These are phyloP conservation scores for Meteorus colon DNA, from an alignment of 2,888 invertebrate species.

Conservation along the genomic window DNA sequence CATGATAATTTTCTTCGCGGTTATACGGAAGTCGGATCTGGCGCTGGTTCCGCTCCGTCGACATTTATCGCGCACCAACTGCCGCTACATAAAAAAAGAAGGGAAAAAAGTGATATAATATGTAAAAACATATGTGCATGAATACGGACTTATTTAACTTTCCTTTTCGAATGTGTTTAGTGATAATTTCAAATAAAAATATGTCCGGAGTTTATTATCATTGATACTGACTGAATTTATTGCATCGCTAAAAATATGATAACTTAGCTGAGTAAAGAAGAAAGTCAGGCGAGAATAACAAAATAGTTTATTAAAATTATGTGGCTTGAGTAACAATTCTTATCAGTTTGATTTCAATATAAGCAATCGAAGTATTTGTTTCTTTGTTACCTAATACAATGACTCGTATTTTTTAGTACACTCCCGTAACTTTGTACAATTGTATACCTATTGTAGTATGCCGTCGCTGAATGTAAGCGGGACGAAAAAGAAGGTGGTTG, in stretches of 20 bases:
- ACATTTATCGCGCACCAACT: slow-evolving; percentile 31
- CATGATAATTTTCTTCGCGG: slow-evolving; percentile 32
- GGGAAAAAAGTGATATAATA: neutral
- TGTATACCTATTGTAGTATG: slow-evolving; percentile 69
- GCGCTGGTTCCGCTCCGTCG: slow-evolving; percentile 37
- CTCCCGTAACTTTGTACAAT: slow-evolving; percentile 20
- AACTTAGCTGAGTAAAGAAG: neutral
- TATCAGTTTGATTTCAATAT: slow-evolving; percentile 15
- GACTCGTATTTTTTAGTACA: slow-evolving; percentile 18
- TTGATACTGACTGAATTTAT: neutral
- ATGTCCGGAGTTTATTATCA: neutral
- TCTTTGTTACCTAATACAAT: neutral
- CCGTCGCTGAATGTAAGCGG: slow-evolving; percentile 70
- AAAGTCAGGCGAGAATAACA: neutral
- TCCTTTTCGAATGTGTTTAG: slow-evolving; percentile 10
- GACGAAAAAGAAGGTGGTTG: slow-evolving; percentile 72
- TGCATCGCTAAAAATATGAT: slow-evolving; percentile 1
- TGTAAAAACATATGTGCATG: neutral
- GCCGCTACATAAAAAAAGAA: neutral
- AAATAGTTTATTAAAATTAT: neutral
- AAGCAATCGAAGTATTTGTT: neutral
- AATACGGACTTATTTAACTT: slow-evolving; percentile 18
- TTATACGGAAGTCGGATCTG: slow-evolving; percentile 36
- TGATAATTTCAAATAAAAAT: neutral
- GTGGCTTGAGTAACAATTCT: slow-evolving; percentile 12